Conservation (phyloP, 2,113 vertebrate genomes). For the Nestor notabilis region DNA sequence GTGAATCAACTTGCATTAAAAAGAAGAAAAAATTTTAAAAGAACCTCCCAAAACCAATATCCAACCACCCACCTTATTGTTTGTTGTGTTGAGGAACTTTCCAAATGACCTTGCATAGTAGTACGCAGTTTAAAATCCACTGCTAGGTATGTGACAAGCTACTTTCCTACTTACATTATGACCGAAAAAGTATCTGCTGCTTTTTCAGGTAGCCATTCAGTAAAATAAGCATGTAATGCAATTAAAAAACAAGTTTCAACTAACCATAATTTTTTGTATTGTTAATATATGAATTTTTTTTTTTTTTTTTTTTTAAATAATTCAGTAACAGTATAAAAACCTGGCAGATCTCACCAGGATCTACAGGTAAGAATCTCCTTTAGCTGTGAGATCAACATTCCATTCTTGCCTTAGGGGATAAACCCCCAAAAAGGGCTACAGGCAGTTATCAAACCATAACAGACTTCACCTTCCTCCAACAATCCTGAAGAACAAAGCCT, state of each 20-base stretch:
- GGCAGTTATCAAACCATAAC: not conserved
- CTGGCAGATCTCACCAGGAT: not conserved
- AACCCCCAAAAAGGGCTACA: not conserved
- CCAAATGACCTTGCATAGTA: not conserved
- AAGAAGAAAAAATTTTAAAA: not conserved
- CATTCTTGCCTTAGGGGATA: not conserved
- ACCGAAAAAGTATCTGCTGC: not conserved
- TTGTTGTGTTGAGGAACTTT: not conserved
- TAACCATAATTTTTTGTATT: not conserved
- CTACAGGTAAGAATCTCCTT: not conserved
- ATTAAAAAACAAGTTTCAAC: not conserved
- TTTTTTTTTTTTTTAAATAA: not conserved
- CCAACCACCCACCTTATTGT: not conserved
- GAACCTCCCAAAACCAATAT: no score
- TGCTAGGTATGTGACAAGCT: not conserved
- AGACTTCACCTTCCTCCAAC: not conserved
- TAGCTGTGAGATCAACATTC: not conserved
- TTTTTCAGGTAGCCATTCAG: not conserved
- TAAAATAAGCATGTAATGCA: not conserved
- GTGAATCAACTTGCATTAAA: not conserved
- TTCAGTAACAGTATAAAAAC: rapidly evolving
- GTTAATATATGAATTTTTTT: rapidly evolving
- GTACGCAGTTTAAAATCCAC: not conserved
- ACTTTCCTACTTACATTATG: not conserved
- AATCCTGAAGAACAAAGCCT: not conserved